These are phyloP conservation scores for Henricia sp. DNA, from an alignment of 53 echinoderm and acorn worm genomes.

Conservation along the genomic window DNA sequence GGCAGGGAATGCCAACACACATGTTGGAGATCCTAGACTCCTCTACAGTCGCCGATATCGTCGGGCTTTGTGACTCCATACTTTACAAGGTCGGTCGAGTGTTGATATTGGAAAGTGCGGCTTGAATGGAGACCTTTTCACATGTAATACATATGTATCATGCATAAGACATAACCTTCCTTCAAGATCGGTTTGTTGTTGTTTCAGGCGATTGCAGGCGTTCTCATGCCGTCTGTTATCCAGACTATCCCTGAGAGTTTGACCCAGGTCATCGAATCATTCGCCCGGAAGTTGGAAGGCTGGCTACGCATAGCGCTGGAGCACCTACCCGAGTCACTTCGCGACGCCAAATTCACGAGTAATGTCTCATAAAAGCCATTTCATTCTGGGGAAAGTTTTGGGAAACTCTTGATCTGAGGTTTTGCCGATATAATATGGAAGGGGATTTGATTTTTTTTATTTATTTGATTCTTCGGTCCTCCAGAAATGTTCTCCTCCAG, in stretches of 20 bases:
- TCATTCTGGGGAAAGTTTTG: no score
- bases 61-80: conserved; percentile 70
- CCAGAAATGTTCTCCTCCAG: no score
- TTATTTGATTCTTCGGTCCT: no score
- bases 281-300: conserved; percentile 44
- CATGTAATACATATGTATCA: neutral
- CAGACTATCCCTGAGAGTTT: conserved; percentile 74
- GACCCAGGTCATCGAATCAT: conserved; percentile 61
- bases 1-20: conserved; percentile 84
- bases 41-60: conserved; percentile 60
- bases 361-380: no score
- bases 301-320: conserved; percentile 69
- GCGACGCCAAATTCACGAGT: conserved; percentile 58
- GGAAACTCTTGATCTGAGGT: no score
- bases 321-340: conserved; percentile 42
- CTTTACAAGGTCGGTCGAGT: conserved; percentile 65
- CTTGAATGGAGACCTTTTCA: no score
- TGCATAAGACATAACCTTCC: no score
- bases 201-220: conserved; percentile 63
- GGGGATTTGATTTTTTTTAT: no score
- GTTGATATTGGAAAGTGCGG: no score
- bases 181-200: neutral
- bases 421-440: no score
- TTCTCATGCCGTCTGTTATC: conserved; percentile 60
- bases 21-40: conserved; percentile 66